Evolutionary conservation across 2,797 vertebrate genomes (phyloP), one percentile per base, ranked within the genome.

Genomic region (Salmo trutta): DNA sequence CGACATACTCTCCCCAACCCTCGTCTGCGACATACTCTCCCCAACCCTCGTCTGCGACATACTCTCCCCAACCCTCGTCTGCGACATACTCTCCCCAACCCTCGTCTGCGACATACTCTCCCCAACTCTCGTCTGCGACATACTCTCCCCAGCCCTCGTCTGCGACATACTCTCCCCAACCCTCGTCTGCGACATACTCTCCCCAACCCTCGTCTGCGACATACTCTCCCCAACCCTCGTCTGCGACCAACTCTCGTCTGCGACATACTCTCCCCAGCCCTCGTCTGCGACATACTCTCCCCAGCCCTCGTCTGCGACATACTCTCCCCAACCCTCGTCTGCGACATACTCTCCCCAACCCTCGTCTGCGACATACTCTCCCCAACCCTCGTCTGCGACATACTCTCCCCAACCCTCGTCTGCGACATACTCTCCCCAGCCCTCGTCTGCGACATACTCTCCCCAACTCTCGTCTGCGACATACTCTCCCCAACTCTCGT

Each of bases 341-440:
- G 81, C 24, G 24, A 31, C 31, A 31, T 31, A 31, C 31, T 4
- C 31, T 31, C 31, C 7, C 83, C 87, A 10, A 77, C 67, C 67
- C 70, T 75, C 15, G 59, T 81, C 85, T 83, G 81, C 70, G 51
- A 12, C 68, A 68, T 24, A 24, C 77, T 79, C 83, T 75, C 79
- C 83, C 33, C 74, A 5, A 33, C 73, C 31, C 31, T 33, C 4
- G 31, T 33, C 31, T 33, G 31, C 75, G 64, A 10, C 67, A 67
- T 15, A n/a, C 77, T 79, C 82, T 75, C 79, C 83, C 86, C 87
- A 10, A 80, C 67, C 67, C 70, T 75, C 15, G 59, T 81, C 85
- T 83, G 81, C 75, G 56, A 12, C 68, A 62, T 24, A n/a, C 77
- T 79, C 82, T 75, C 79, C 83, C 33, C 74, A 5, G 5, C 33